These are phyloP conservation scores for Ophraella communa DNA, from an alignment of 2,888 invertebrate genomes.

Conservation along the genomic window DNA sequence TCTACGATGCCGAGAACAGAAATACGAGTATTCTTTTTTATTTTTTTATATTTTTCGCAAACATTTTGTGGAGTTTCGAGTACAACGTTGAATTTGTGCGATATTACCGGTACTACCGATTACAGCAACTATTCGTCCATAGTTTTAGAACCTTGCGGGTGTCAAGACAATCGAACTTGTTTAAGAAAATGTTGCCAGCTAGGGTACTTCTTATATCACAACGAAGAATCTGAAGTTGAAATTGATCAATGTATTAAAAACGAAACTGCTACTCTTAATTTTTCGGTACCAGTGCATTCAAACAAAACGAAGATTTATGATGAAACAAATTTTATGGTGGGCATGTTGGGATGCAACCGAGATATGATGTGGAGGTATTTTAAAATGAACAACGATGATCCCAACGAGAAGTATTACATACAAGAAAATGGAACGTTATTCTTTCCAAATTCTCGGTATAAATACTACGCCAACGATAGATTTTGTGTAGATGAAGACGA, in stretches of 20 bases:
- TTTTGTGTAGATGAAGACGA: constrained; percentile 42
- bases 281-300: constrained; percentile 28
- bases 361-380: constrained; percentile 24
- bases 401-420: constrained; percentile 40
- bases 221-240: constrained; percentile 10
- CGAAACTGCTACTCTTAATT: constrained; percentile 8
- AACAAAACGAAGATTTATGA: constrained; percentile 3
- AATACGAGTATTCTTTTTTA: neutral
- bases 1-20: constrained; percentile 3
- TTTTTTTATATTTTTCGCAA: neutral
- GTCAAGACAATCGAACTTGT: constrained; percentile 27
- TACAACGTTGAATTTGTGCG: constrained; percentile 9
- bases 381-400: constrained; percentile 31
- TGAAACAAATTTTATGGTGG: constrained; percentile 20
- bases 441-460: constrained; percentile 31
- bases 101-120: constrained; percentile 4
- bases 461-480: constrained; percentile 34
- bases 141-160: constrained; percentile 32
- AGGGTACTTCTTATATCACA: constrained; percentile 33
- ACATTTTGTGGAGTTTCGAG: neutral
- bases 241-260: constrained; percentile 14
- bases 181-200: constrained; percentile 43
- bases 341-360: constrained; percentile 29
- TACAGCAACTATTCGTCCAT: constrained; percentile 27
- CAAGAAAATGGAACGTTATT: constrained; percentile 45